These are phyloP conservation scores for Scolanthus callimorphus DNA, from an alignment of 92 coral and sea anemone species.

Conservation along the genomic window DNA sequence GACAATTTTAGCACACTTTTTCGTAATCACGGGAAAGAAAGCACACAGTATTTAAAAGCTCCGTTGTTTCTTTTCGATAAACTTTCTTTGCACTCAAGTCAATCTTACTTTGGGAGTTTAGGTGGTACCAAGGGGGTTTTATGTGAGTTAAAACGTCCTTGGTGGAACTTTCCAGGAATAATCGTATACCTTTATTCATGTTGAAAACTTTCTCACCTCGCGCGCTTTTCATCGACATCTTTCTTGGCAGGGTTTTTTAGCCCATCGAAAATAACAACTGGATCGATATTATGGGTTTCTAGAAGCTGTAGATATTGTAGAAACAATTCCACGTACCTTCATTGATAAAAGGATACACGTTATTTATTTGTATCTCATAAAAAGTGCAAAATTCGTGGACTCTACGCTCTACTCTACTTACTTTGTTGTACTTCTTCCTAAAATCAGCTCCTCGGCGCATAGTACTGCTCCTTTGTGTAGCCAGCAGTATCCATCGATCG, in stretches of 20 bases:
- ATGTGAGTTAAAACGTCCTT: no score
- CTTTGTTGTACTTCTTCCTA: not conserved
- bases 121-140: not conserved
- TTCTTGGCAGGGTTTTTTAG: not conserved
- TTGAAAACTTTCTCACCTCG: not conserved
- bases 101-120: no score
- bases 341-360: not conserved
- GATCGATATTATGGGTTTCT: not conserved
- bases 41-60: not conserved
- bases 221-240: not conserved
- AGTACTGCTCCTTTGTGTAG: not conserved
- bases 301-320: not conserved
- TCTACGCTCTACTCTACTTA: not conserved
- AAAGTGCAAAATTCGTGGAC: not conserved
- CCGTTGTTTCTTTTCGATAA: no score
- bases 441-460: not conserved
- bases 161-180: no score
- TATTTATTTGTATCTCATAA: no score
- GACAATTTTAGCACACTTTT: no score
- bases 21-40: no score
- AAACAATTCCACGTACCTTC: not conserved
- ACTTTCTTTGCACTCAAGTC: not conserved
- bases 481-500: not conserved
- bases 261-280: not conserved
- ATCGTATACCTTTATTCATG: no score